Evolutionary conservation across 2,797 vertebrate species (phyloP), one percentile per base, ranked within the genome.

Genomic region (Sebastes nivosus): DNA sequence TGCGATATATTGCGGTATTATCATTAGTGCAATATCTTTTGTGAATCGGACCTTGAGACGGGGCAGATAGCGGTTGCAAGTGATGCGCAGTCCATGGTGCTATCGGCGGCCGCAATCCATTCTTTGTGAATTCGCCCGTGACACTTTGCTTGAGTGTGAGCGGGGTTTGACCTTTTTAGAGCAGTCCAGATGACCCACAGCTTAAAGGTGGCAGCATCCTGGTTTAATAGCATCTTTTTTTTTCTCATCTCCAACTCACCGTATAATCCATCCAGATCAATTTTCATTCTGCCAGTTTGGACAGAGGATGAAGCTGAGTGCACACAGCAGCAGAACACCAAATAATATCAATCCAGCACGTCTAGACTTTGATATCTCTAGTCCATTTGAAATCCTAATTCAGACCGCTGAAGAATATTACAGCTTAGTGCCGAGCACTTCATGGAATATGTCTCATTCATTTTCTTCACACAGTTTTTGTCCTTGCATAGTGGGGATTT

Each of bases 341-440:
- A 91, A 89, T 87, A 81, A 83, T 88, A 88, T 93, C 90, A 88
- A 77, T 91, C 72, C 88, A 65, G 64, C 80, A 79, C 38, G 84
- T 93, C 86, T 88, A 80, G 76, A 85, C 89, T 87, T 88, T 83
- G 67, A 88, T 88, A 81, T 87, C 65, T 80, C 63, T 29, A 72
- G 67, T 85, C 78, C 74, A 83, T 90, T 80, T 88, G 73, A 87
- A 86, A 90, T 83, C 79, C 72, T 86, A 75, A 87, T 73, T 85
- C 80, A 85, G 75, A 72, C 68, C 18, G 58, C 80, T 65, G 66
- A 80, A 83, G 76, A 90, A 77, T 81, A 87, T 82, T 32, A 77
- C 63, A 63, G 74, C 82, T 54, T 60, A 70, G 74, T 13, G 63
- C 60, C 3, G 75, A 82, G 66, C 75, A 65, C 89, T 85, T 88